Evolutionary conservation across 2,797 vertebrate genomes (phyloP), one percentile per base, ranked within the genome.

Genomic region (Cottoperca gobio): DNA sequence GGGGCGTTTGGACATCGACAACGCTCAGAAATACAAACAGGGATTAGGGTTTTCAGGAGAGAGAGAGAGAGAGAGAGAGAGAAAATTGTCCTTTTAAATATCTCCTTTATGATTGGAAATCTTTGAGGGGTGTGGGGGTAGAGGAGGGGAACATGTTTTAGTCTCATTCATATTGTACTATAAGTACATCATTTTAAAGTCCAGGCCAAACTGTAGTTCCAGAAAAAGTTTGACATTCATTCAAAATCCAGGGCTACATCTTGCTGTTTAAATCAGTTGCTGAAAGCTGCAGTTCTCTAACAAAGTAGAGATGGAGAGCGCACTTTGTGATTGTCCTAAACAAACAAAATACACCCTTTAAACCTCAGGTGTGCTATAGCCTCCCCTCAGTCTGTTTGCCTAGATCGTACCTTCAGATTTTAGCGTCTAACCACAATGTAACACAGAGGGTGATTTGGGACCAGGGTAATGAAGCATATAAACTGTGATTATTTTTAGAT

Each of bases 391-490:
- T 67, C 35, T 60, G 40, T 61, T 71, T 21, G 21, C 31, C 49
- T 46, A 7, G 21, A 59, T 17, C 26, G 24, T 75, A 50, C 58
- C 50, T 54, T 78, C 16, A 69, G 50, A 60, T 70, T 43, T 68
- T 35, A 69, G 39, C 0, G 1, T 33, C 21, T 40, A 16, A 73
- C 40, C 37, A 40, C 33, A 74, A 28, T 42, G 8, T 46, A 42
- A 52, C 62, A 67, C 7, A 33, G 23, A 16, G 45, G 39, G 40
- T 54, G 28, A 75, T 73, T 68, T 48, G 61, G 58, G 79, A 62
- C 64, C 35, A 60, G 75, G 53, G 53, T 65, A 39, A 68, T 72
- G 37, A 77, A 61, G 68, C 83, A 71, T 50, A 68, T 69, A 26
- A 58, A 79, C 46, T 55, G 42, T 73, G 68, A 68, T 31, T 53